Evolutionary conservation across 2,797 vertebrate species (phyloP).

Genomic region (Characodon lateralis): DNA sequence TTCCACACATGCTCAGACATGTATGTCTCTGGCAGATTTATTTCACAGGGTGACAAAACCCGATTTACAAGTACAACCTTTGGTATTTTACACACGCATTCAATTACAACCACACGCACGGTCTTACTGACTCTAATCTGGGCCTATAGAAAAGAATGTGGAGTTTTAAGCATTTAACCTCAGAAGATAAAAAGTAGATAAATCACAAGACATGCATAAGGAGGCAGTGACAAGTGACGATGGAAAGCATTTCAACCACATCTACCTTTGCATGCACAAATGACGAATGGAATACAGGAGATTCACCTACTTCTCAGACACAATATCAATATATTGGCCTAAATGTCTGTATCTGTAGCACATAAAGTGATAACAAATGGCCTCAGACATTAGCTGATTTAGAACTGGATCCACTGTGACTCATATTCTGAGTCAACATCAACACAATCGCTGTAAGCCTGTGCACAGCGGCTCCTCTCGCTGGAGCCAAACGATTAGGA

Average conservation of each 20-base stretch:
- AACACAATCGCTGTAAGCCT: conserved; percentile 39
- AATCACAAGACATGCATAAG: conserved; percentile 11
- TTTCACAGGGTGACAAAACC: neutral
- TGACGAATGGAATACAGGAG: neutral
- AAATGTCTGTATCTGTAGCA: neutral
- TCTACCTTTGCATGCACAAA: neutral
- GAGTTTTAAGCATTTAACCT: conserved; percentile 26
- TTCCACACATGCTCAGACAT: neutral
- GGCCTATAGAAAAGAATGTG: neutral
- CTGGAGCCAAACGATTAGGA: conserved; percentile 72
- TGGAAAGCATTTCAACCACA: neutral
- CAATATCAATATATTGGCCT: neutral
- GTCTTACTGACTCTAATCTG: neutral
- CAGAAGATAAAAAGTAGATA: conserved; percentile 8
- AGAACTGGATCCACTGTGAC: conserved; percentile 17
- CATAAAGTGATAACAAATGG: neutral
- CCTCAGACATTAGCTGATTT: neutral
- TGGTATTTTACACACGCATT: neutral
- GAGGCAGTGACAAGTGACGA: conserved; percentile 18
- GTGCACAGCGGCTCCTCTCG: conserved; percentile 38
- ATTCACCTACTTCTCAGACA: neutral
- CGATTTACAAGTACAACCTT: neutral
- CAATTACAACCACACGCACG: neutral
- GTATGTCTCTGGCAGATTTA: neutral
- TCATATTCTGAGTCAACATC: conserved; percentile 37